phyloP scores from a whole-genome alignment of 2,113 vertebrate species.

The Glaucidium brasilianum region DNA sequence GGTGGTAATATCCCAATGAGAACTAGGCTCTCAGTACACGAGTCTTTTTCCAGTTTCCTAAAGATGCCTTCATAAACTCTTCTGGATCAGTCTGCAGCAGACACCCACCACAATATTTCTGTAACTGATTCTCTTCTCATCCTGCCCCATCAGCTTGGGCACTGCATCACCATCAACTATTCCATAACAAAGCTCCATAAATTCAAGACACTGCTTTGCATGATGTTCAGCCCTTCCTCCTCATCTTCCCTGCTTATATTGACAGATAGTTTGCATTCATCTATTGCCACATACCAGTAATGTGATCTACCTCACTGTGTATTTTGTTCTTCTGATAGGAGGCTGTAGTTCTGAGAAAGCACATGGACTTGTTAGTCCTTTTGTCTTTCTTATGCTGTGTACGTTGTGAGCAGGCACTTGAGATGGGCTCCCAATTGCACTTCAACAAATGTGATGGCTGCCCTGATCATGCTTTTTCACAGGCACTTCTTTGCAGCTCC shows the following conservation, averaged over 20 bases:
- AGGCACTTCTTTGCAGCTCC: neutral
- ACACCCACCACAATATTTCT: neutral
- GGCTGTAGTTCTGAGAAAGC: neutral
- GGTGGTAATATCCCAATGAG: neutral
- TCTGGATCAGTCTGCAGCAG: neutral
- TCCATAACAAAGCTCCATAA: neutral
- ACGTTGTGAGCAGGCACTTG: neutral
- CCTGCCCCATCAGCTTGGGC: neutral
- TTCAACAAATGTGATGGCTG: neutral
- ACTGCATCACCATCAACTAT: neutral
- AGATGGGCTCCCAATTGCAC: neutral
- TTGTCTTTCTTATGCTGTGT: neutral
- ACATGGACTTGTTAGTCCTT: neutral
- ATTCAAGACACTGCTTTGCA: neutral
- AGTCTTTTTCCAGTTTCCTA: neutral
- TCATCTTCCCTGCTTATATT: neutral
- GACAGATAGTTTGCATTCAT: neutral
- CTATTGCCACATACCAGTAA: neutral
- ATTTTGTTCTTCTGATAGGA: neutral
- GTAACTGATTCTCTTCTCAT: neutral
- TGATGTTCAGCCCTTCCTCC: neutral
- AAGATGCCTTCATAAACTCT: neutral
- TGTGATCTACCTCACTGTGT: neutral
- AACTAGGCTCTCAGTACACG: neutral
- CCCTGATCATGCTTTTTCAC: neutral